Base-by-base conservation (phyloP, 1,140 invertebrate genomes). In the Lepidurus packardi region DNA sequence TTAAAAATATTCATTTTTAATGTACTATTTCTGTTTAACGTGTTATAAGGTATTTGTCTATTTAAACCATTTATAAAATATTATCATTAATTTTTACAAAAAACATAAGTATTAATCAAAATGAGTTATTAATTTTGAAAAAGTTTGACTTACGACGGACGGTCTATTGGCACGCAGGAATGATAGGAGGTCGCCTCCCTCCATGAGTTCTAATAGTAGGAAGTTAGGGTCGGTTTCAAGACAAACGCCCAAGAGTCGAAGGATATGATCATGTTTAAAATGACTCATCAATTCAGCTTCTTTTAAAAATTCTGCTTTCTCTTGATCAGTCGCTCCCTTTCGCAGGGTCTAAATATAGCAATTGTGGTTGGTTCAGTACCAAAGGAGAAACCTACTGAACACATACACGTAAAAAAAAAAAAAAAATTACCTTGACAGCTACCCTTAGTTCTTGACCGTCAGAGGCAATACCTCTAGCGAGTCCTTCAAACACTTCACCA, bases 201-300 rank as follows among this genome's bases (percentile, higher is more conserved):
- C 93, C 98, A 99, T 99, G 9, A 98, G 87, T 85, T 99, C 97
- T 87, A 99, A 90, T 21, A 99, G 92, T 73, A 99, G 91, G 81
- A 95, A 94, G 81, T 95, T 93, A 11, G 94, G 92, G 83, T 98
- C 95, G 76, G 93, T 93, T 83, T 98, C 95, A 3, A 97, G 88
- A 84, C 96, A 98, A 2, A 99, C 94, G 0, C 97, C 97, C 4
- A 98, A 87, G 7, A 99, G 87, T 81, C 93, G 89, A 7, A 99
- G 85, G 45, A 99, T 98, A 84, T 99, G 95, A 53, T 96, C 92
- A 84, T 99, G 97, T 82, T 95, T 93, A 83, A 99, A 99, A 82
- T 97, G 95, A 79, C 94, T 96, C 97, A 99, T 98, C 45, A 98
- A 84, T 82, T 95, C 91, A 0, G 97, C 97, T 86, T 99, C 97